Percentiles rank a stretch among this genome's conserved stretches.
Conservation (phyloP, 2,888 invertebrate species). For the Caenorhabditis sp. region DNA sequence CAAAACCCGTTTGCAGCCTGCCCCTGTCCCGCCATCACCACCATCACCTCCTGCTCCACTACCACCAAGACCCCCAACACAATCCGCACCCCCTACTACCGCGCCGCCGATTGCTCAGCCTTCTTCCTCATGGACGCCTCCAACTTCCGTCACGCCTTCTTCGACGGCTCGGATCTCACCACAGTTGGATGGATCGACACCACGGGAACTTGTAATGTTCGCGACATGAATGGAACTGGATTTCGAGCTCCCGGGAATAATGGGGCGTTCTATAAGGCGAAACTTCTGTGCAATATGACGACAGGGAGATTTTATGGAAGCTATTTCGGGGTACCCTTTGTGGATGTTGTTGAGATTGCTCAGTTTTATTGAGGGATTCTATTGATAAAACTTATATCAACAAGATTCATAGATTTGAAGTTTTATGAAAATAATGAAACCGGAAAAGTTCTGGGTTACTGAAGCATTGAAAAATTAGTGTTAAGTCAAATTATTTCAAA, state of each 20-base stretch:
- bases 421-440: no score
- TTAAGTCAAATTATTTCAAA: no score
- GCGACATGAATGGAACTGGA: background rate
- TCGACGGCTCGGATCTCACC: background rate
- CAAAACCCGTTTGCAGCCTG: background rate
- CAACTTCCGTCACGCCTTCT: background rate
- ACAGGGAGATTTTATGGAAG: background rate
- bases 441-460: no score
- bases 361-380: conserved; percentile 12
- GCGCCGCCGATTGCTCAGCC: background rate
- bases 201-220: conserved; percentile 6
- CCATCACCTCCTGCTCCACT: background rate
- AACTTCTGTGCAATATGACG: background rate
- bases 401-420: no score
- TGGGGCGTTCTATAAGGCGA: conserved; percentile 10
- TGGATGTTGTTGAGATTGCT: background rate
- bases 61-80: background rate
- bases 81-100: conserved; percentile 8
- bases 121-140: background rate
- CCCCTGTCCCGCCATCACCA: background rate
- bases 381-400: no score
- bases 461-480: no score
- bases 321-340: background rate
- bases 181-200: conserved; percentile 4
- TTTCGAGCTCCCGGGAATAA: no score